Evolutionary conservation across 2,113 vertebrate species (phyloP).

Genomic region (Pterocles burchelli): DNA sequence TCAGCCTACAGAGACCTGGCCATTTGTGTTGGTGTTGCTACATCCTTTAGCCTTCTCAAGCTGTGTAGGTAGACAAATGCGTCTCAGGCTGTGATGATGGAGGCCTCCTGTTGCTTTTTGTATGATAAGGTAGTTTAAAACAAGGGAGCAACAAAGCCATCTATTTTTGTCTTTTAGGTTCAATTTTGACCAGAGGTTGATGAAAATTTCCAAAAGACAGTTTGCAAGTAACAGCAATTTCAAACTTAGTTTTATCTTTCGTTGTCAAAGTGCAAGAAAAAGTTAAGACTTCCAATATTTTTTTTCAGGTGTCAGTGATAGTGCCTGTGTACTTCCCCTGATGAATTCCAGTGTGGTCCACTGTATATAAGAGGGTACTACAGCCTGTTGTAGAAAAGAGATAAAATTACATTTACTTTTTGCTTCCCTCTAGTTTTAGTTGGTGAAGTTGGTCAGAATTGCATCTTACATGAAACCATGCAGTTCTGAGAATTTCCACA

Average conservation of each 20-base stretch:
- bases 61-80: background rate
- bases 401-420: background rate
- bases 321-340: background rate
- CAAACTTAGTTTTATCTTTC: background rate
- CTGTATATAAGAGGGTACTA: background rate
- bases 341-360: background rate
- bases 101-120: background rate
- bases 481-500: background rate
- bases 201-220: background rate
- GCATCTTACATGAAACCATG: background rate
- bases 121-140: background rate
- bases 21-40: background rate
- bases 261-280: background rate
- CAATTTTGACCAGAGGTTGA: background rate
- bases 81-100: background rate
- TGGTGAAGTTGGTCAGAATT: background rate
- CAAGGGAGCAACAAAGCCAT: background rate
- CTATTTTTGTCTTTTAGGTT: background rate
- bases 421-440: background rate
- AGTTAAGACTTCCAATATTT: background rate
- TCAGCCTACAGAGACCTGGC: background rate
- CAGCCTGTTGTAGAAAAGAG: background rate
- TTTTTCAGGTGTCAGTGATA: background rate
- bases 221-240: background rate
- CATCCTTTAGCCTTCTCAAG: background rate